phyloP scores from a whole-genome alignment of 2,797 vertebrate species.

The Nannoperca australis region DNA sequence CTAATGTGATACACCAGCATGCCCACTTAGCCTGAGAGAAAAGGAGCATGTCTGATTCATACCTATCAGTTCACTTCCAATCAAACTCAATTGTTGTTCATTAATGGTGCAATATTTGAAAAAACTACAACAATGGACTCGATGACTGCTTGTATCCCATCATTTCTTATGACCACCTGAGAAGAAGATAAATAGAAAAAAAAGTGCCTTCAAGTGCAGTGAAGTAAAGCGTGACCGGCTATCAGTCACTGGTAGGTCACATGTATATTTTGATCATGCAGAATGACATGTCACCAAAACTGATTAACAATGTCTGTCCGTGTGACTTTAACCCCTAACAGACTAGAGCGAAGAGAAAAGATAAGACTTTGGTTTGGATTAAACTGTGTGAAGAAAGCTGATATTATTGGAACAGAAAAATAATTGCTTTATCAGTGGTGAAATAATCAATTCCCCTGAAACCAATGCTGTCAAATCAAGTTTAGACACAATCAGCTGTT shows the following conservation, averaged over 20 bases:
- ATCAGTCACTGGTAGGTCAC: conserved; percentile 2
- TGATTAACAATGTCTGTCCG: conserved; percentile 1
- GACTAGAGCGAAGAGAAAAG: not conserved
- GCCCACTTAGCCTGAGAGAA: too few relatives aligned
- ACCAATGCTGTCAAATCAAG: conserved; percentile 36
- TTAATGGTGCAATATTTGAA: not conserved
- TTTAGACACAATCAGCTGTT: conserved; percentile 39
- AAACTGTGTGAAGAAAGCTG: conserved; percentile 11
- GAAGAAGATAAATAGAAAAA: not conserved
- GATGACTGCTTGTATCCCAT: not conserved
- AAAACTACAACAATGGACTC: not conserved
- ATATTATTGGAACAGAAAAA: conserved; percentile 15
- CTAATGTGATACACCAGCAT: not conserved
- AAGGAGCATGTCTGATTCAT: too few relatives aligned
- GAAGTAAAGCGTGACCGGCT: not conserved
- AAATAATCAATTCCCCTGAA: conserved; percentile 34
- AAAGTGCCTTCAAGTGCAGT: not conserved
- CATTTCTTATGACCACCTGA: not conserved
- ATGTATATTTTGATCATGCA: not conserved
- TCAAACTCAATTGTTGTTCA: not conserved
- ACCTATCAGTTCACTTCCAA: not conserved
- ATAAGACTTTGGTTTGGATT: conserved; percentile 7
- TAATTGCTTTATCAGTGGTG: conserved; percentile 32
- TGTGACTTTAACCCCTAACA: not conserved
- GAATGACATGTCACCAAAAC: conserved; percentile 26